Base-by-base conservation (phyloP, 1,140 invertebrate species). In the Procambarus clarkii region DNA sequence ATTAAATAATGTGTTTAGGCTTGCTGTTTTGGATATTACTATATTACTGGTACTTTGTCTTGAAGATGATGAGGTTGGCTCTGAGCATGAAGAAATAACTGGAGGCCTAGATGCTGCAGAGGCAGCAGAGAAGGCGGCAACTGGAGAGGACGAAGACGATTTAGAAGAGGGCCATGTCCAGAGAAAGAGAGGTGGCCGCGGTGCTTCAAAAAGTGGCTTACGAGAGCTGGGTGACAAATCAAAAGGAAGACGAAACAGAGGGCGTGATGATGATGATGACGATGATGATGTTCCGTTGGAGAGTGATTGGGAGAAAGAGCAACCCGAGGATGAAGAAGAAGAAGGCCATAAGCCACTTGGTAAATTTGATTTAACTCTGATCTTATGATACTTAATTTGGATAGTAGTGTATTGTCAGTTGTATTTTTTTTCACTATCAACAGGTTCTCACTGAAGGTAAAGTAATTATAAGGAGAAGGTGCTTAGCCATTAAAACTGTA, bases 41-140 rank as follows among this genome's bases (percentile, higher is more conserved):
- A 34, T 34, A 34, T 34, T 0, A 34, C 34, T 34, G 8, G 50
- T 54, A 13, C 8, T 54, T 54, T 54, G 50, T 54, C 50, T 5
- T 15, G 15, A 34, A 85, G 89, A 91, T 46, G 89, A 91, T 46
- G 89, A 85, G n/a, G 89, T 64, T 50, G 89, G 89, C 3, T 91
- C 89, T 2, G 89, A 91, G 58, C 89, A 91, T 48, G 89, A 91
- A 76, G 89, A 91, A 48, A 91, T 91, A 74, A 91, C 89, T 18
- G 89, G 77, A 50, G 89, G 89, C 18, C 45, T 91, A 18, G 89
- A 91, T 71, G 89, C 74, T 64, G 89, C 79, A 3, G 89, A 91
- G 46, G 82, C 89, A 1, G 74, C 80, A 21, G 89, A 91, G 54
- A 50, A 91, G 69, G 89, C 82, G 21, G 80, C 79, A n/a, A 64